Percentiles rank a stretch among this genome's conserved stretches.
Conservation (phyloP, 2,797 vertebrate genomes). For the Octomys mimax region DNA sequence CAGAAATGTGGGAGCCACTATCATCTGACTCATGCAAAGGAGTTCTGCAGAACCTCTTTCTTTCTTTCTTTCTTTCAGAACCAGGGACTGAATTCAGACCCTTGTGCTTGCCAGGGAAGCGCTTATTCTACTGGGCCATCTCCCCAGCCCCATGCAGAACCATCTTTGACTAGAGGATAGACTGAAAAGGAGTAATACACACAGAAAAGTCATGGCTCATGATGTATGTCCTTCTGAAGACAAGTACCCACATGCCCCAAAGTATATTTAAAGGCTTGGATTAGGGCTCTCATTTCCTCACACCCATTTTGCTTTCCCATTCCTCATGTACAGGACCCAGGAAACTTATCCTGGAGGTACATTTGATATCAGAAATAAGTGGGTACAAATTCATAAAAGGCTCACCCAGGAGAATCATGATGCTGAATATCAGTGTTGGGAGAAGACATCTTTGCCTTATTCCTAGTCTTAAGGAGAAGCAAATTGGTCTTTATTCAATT, state of each 20-base stretch:
- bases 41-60: too few species aligned
- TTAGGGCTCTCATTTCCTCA: neutral
- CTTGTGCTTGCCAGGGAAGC: too few species aligned
- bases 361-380: slow-evolving; percentile 1
- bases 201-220: neutral
- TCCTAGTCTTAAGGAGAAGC: neutral
- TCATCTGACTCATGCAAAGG: neutral
- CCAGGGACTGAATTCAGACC: too few species aligned
- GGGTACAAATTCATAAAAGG: neutral
- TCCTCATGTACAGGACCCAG: neutral
- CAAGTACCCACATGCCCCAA: neutral
- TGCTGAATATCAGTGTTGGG: neutral
- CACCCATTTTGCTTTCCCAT: neutral
- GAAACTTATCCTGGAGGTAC: neutral
- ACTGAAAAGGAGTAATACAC: neutral
- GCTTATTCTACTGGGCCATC: too few species aligned
- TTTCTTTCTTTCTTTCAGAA: too few species aligned
- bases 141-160: neutral
- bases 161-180: neutral
- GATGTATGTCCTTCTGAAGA: neutral
- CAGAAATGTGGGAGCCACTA: neutral
- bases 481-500: neutral
- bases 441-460: neutral
- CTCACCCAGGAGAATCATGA: neutral
- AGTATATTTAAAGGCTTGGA: neutral